phyloP scores from a whole-genome alignment of 2,888 invertebrate species.

The Sphaerophoria taeniata region DNA sequence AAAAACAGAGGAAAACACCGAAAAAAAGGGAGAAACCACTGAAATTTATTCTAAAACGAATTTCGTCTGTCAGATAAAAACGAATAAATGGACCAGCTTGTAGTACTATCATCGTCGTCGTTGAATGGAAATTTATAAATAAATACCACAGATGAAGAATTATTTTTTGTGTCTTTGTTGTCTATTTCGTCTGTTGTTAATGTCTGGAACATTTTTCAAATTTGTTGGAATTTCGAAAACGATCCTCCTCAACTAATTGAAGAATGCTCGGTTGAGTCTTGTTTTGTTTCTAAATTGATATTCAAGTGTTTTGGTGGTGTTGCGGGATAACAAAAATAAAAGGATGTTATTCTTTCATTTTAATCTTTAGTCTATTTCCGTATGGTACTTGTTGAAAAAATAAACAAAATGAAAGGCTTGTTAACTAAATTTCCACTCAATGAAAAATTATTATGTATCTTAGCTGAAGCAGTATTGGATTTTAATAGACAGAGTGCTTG shows the following conservation, averaged over 20 bases:
- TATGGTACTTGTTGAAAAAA: no score
- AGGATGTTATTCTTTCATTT: no score
- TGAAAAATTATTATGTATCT: no score
- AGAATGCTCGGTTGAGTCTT: neutral
- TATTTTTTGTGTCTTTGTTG: neutral
- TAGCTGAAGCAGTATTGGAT: no score
- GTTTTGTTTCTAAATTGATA: conserved; percentile 36
- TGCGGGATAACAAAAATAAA: neutral
- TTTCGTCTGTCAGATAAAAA: conserved; percentile 20
- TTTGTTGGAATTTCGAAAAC: conserved; percentile 43
- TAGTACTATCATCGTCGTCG: neutral
- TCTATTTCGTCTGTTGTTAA: neutral
- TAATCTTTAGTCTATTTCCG: no score
- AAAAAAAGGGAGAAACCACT: neutral
- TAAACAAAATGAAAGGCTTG: no score
- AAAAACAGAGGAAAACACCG: neutral
- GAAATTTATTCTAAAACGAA: conserved; percentile 46
- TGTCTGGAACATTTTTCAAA: conserved; percentile 10
- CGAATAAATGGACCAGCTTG: neutral
- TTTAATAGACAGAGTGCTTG: no score
- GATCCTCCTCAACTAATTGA: conserved; percentile 46
- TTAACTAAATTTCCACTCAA: no score
- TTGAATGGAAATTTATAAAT: conserved; percentile 55
- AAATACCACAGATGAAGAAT: conserved; percentile 47
- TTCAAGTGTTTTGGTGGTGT: conserved; percentile 45